These are phyloP conservation scores for Limnothrissa miodon DNA, from an alignment of 2,113 vertebrate species.

Conservation along the genomic window DNA sequence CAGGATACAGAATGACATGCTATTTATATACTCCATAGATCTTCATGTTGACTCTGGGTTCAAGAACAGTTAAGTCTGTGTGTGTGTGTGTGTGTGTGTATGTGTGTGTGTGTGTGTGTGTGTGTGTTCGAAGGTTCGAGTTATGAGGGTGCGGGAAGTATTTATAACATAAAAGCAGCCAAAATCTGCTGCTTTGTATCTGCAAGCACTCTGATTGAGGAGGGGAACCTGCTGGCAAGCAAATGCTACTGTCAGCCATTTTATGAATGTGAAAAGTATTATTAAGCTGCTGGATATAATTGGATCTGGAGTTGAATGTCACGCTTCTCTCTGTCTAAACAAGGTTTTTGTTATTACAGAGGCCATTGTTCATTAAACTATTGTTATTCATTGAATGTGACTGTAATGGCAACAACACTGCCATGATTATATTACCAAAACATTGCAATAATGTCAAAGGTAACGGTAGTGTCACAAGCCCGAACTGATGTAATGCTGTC, in stretches of 20 bases:
- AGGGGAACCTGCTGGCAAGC: not conserved
- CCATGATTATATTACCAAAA: slow-evolving; percentile 1
- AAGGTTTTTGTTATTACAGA: not conserved
- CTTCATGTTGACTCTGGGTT: not conserved
- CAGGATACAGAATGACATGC: not conserved
- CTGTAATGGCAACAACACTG: not conserved
- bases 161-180: not conserved
- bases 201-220: not conserved
- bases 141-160: not conserved
- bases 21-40: not conserved
- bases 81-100: not conserved
- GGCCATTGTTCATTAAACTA: not conserved
- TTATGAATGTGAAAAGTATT: slow-evolving; percentile 7
- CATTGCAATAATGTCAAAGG: not conserved
- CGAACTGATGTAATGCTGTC: not conserved
- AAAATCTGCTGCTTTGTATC: not conserved
- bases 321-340: not conserved
- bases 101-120: not conserved
- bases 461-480: not conserved
- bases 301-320: slow-evolving; percentile 15
- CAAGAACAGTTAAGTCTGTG: not conserved
- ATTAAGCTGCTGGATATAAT: slow-evolving; percentile 10
- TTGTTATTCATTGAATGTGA: not conserved
- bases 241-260: slow-evolving; percentile 9
- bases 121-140: not conserved